Base-by-base conservation (phyloP, 1,140 invertebrate genomes). In the Melanaphis sacchari region DNA sequence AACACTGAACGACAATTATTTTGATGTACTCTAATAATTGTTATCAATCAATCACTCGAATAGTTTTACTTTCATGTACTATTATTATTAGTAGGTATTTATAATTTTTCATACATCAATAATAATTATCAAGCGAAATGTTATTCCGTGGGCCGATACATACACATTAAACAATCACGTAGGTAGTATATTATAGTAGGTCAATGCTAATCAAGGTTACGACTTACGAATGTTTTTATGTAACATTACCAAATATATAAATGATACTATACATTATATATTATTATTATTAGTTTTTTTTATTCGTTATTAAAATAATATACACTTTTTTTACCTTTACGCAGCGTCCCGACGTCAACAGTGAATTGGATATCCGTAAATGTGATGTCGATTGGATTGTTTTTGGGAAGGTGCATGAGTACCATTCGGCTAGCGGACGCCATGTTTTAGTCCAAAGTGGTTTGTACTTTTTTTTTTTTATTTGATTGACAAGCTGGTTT, bases 331-430 rank as follows among this genome's bases (percentile, higher is more conserved):
- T 94, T 91, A 94, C 93, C 89, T 93, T 38, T 93, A n/a, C 38
- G 46, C 46, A 94, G 31, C 4, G 90, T 94, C 24, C 94, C 94
- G n/a, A 88, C 41, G 26, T 82, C 31, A 4, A 94, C 94, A 0
- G 90, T 82, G 82, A 93, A 92, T 18, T 85, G 31, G 66, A 94
- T 40, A 40, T 94, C 94, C 24, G 89, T 88, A 59, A 94, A 94
- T 24, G 84, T 81, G 31, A 94, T 94, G 54, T 94, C 93, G 21
- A 94, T 94, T 3, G 94, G 93, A 82, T 94, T 93, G 52, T 93
- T 94, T 40, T 91, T 85, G 54, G 94, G 94, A 8, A 94, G 81
- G 84, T 94, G 94, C 82, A 94, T 46, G 11, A 94, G 82, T 46
- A 93, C 85, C 91, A 93, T 93, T 49, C 91, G 91, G 7, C 43